phyloP scores from a whole-genome alignment of 2,888 invertebrate species.

The Amiota communis region DNA sequence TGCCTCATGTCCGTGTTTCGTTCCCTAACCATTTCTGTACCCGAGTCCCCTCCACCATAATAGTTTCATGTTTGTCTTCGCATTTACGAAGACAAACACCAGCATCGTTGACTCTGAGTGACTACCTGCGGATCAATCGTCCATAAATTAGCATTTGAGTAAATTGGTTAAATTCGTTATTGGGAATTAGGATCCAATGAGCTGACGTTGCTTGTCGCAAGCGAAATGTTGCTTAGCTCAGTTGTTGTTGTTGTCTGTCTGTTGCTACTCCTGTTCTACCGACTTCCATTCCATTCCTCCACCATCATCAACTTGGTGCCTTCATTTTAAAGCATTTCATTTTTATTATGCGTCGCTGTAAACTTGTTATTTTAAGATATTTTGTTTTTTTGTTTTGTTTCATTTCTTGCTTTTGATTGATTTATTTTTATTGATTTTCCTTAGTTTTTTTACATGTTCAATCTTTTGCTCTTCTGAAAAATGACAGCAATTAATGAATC shows the following conservation, averaged over 20 bases:
- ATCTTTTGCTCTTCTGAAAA: conserved; percentile 45
- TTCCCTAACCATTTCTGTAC: neutral
- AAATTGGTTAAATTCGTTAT: conserved; percentile 72
- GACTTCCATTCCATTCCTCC: conserved; percentile 28
- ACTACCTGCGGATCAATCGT: conserved; percentile 71
- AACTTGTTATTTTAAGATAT: conserved; percentile 57
- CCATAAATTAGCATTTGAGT: conserved; percentile 73
- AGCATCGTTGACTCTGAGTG: conserved; percentile 31
- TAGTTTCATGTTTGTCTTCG: neutral
- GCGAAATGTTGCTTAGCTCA: conserved; percentile 22
- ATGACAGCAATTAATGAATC: conserved; percentile 55
- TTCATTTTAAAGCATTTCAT: conserved; percentile 12
- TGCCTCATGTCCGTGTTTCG: conserved; percentile 41
- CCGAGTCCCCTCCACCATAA: neutral
- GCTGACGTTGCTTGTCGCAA: conserved; percentile 45
- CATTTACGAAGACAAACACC: neutral
- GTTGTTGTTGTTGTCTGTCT: conserved; percentile 33
- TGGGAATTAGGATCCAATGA: conserved; percentile 70
- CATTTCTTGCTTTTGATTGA: conserved; percentile 67
- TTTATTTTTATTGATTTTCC: conserved; percentile 60
- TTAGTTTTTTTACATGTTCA: conserved; percentile 29
- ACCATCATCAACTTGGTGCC: neutral
- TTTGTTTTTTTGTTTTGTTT: too few relatives aligned
- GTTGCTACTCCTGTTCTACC: too few relatives aligned
- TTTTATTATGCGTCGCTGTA: conserved; percentile 25